Percentiles rank a stretch among this genome's conserved stretches.
These are phyloP conservation scores for Silurus glanis DNA, from an alignment of 2,113 vertebrate species.

Conservation along the genomic window DNA sequence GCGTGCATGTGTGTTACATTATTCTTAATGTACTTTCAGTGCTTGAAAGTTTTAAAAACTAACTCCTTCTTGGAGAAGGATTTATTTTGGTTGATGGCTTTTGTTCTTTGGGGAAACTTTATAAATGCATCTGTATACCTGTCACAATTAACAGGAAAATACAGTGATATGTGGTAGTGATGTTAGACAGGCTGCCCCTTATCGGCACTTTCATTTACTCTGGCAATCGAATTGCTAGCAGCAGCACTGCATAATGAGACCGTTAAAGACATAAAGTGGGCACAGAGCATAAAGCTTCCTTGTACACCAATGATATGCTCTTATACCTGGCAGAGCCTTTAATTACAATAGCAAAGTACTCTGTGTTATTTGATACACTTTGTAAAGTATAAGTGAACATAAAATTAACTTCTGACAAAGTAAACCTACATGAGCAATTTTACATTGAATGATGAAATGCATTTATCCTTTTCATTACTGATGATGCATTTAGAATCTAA, in stretches of 20 bases:
- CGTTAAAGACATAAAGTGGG: neutral
- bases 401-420: neutral
- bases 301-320: neutral
- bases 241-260: slow-evolving; percentile 5
- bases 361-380: neutral
- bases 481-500: neutral
- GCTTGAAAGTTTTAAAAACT: neutral
- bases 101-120: neutral
- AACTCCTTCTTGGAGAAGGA: neutral
- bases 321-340: neutral
- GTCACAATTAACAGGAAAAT: neutral
- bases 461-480: neutral
- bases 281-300: neutral
- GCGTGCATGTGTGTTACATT: neutral
- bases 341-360: neutral
- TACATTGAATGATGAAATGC: neutral
- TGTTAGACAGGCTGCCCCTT: slow-evolving; percentile 2
- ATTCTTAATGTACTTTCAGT: neutral
- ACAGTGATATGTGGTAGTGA: neutral
- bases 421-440: neutral
- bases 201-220: slow-evolving; percentile 13
- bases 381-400: neutral
- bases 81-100: neutral
- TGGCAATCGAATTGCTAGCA: neutral
- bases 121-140: neutral